A percentile compares a stretch with the other conserved stretches of the same genome.
Evolutionary conservation across 2,113 vertebrate species (phyloP).

Genomic region (Turnix velox): DNA sequence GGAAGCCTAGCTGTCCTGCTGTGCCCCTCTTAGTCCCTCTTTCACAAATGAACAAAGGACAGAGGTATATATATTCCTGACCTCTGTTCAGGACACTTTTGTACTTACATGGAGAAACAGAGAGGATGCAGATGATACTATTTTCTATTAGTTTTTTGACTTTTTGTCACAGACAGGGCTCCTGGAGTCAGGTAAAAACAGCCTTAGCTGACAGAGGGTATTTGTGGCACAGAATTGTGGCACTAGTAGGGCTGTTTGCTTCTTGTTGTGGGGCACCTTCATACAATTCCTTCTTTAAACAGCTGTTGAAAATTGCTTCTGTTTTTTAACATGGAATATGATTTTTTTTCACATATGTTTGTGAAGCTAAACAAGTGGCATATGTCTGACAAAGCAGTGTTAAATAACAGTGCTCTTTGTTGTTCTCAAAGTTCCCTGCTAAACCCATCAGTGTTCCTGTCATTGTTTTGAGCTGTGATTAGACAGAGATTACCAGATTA

Average conservation of each 20-base stretch:
- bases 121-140: neutral
- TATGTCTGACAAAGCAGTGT: fast-evolving
- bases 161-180: neutral
- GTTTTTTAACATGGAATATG: neutral
- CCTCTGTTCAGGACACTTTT: neutral
- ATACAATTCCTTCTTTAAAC: neutral
- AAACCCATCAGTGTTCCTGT: neutral
- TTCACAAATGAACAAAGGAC: neutral
- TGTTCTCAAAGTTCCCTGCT: neutral
- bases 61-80: neutral
- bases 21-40: neutral
- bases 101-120: neutral
- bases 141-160: neutral
- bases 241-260: neutral
- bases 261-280: neutral
- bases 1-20: constrained; percentile 23
- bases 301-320: neutral
- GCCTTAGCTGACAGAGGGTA: neutral
- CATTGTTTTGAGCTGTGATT: neutral
- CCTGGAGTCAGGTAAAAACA: neutral
- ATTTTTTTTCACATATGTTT: neutral
- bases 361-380: neutral
- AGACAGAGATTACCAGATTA: neutral
- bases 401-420: neutral
- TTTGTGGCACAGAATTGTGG: neutral